Evolutionary conservation across 2,797 vertebrate genomes (phyloP).

Genomic region (Alectoris magna): DNA sequence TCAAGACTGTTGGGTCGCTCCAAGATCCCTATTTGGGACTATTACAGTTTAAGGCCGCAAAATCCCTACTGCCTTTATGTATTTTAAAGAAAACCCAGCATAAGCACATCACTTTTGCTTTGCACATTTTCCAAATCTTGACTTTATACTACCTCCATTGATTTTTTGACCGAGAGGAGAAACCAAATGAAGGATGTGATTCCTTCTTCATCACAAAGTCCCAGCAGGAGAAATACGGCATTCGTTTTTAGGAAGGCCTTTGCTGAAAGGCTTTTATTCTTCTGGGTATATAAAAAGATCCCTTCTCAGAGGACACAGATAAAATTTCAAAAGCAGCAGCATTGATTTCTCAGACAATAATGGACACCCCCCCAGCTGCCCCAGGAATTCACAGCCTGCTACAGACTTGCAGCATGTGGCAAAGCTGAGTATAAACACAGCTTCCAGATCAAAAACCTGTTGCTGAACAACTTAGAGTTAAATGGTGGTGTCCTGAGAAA

Average conservation of each 20-base stretch:
- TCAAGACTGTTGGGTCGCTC: background rate
- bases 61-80: background rate
- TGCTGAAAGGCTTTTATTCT: constrained; percentile 1
- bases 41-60: background rate
- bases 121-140: background rate
- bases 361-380: background rate
- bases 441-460: background rate
- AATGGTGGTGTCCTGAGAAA: background rate
- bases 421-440: constrained; percentile 6
- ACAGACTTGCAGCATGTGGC: background rate
- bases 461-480: background rate
- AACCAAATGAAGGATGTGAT: constrained; percentile 1
- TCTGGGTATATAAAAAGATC: background rate
- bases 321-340: constrained; percentile 21
- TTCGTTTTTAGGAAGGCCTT: background rate
- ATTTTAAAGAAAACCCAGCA: background rate
- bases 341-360: background rate
- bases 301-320: background rate
- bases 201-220: constrained; percentile 3
- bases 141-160: background rate
- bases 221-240: background rate
- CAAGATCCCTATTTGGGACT: fast-evolving
- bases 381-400: background rate
- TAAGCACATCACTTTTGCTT: background rate
- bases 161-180: background rate